Evolutionary conservation across 2,113 vertebrate species (phyloP), one percentile per base, ranked within the genome.

Genomic region (Mus musculus): DNA sequence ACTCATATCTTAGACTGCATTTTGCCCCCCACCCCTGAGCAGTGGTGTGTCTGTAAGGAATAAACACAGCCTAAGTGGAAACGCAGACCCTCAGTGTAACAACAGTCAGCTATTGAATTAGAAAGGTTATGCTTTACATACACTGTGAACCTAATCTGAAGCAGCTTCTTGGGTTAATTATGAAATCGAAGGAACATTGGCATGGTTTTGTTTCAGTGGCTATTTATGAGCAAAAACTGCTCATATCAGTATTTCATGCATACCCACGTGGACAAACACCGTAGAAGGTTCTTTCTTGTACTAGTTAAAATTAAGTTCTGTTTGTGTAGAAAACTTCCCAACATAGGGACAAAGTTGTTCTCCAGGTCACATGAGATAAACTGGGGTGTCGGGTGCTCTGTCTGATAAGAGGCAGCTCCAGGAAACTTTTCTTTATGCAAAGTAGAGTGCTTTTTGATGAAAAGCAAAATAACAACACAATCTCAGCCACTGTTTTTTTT

Each of bases 61-160:
- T 24, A 28, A 65, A 65, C 7, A 7, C 63, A 28, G 26, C 26
- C 63, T 63, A 9, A 1, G 22, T 63, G 61, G 61, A 63, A 26
- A 81, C 63, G 84, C 80, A 90, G 80, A 69, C 22, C 42, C 33
- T 81, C 49, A 30, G 67, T 36, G 33, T 63, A 39, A 33, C 11
- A 28, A 84, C 13, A 93, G n/a, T 86, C 36, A 77, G 17, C 49
- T 77, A 78, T 76, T 78, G 88, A 65, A 86, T 84, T 82, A 73
- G 14, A 88, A 95, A 96, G 42, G 36, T 77, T 77, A 95, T 59
- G 61, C 46, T 94, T 97, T 49, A 56, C 49, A 49, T 91, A 91
- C 90, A 63, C 11, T 52, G 71, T 87, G 59, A 69, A 65, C 88
- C 75, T 86, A 65, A 94, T 10, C 54, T 72, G 30, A 88, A 72